Conservation (phyloP, 2,797 vertebrate species). For the Eospalax fontanierii region DNA sequence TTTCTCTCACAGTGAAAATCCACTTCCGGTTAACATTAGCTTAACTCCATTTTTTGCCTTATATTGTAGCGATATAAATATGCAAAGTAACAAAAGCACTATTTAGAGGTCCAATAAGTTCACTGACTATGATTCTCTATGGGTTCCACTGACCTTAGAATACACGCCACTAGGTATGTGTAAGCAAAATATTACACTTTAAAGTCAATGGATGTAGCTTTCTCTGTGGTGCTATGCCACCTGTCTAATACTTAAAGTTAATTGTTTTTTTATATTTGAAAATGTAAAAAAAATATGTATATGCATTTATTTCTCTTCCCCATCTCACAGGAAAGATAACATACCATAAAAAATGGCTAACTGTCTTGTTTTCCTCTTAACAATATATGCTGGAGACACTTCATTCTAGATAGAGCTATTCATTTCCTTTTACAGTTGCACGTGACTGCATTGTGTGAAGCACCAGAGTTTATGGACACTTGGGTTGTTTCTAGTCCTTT, state of each 20-base stretch:
- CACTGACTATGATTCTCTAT: neutral
- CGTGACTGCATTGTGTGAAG: neutral
- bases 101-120: neutral
- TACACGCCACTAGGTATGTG: neutral
- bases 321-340: neutral
- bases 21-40: constrained; percentile 11
- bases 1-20: neutral
- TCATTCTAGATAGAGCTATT: neutral
- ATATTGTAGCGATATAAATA: neutral
- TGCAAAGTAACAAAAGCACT: neutral
- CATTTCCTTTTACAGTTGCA: constrained; percentile 10
- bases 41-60: neutral
- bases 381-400: neutral
- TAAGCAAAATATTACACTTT: constrained; percentile 3
- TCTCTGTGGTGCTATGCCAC: neutral
- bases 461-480: neutral
- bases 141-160: neutral
- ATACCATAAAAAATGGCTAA: neutral
- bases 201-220: neutral
- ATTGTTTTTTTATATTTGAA: constrained; percentile 32
- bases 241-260: neutral
- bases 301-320: neutral
- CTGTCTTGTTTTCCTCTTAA: constrained; percentile 10
- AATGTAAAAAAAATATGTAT: neutral
- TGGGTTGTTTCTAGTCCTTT: neutral